phyloP scores from a whole-genome alignment of 2,797 vertebrate genomes.

The Tapirus indicus region DNA sequence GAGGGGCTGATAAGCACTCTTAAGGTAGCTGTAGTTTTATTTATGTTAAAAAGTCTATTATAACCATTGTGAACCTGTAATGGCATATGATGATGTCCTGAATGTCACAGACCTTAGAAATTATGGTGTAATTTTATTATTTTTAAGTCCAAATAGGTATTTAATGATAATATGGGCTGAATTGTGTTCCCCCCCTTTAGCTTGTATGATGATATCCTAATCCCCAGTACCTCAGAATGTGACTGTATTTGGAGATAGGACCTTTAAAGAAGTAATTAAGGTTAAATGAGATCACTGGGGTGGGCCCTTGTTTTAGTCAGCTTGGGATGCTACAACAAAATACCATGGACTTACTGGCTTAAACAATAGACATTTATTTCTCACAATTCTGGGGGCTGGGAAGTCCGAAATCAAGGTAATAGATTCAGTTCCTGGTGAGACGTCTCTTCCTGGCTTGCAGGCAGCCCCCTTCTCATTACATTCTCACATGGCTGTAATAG shows the following conservation, averaged over 20 bases:
- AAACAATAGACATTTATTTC: neutral
- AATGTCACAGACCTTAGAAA: neutral
- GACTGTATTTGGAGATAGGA: neutral
- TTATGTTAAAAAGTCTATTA: neutral
- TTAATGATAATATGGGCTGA: neutral
- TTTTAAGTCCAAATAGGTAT: neutral
- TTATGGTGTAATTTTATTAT: neutral
- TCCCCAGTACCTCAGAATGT: neutral
- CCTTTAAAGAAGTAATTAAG: neutral
- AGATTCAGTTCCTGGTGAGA: neutral
- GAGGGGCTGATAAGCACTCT: neutral
- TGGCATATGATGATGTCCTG: neutral
- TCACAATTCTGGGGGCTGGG: neutral
- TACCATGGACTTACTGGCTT: neutral
- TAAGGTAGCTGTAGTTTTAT: neutral
- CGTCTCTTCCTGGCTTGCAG: neutral
- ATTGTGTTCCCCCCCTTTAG: neutral
- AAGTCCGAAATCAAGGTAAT: neutral
- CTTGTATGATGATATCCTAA: neutral
- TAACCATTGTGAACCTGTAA: neutral
- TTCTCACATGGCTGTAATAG: neutral
- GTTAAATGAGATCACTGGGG: neutral
- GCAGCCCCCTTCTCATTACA: neutral
- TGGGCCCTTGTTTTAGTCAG: neutral
- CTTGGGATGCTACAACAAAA: neutral